Evolutionary conservation across 2,888 invertebrate species (phyloP), one percentile per base, ranked within the genome.

Genomic region (Orchesellides sinensis): DNA sequence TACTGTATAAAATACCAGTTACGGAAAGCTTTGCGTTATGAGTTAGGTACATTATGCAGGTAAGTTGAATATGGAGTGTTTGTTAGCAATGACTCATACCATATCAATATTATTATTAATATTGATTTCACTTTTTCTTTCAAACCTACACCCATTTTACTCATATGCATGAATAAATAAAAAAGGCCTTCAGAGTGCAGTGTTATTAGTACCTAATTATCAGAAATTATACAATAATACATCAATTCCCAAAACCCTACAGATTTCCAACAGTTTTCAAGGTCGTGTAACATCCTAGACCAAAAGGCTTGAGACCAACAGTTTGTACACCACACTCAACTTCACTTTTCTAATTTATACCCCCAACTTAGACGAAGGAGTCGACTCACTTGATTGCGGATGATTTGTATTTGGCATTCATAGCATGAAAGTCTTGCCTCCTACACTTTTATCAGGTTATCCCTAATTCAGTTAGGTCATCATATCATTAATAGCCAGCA

Each of bases 281-380:
- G 40, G 40, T 8, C 40, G n/a, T 2, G 4, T 40, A 8, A 40
- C 10, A 40, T 8, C 2, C 10, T n/a, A n/a, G n/a, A n/a, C n/a
- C 10, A 40, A 8, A 40, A 40, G n/a, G 40, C 40, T 40, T 40
- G n/a, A n/a, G n/a, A n/a, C n/a, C n/a, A n/a, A n/a, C n/a, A n/a
- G n/a, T n/a, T n/a, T n/a, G n/a, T n/a, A n/a, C n/a, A n/a, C n/a
- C n/a, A 40, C 40, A 40, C 40, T 40, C 40, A 40, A 40, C 40
- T 40, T n/a, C 40, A 40, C 2, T 14, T n/a, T n/a, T n/a, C n/a
- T n/a, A n/a, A n/a, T n/a, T n/a, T n/a, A 40, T 70, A 40, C 56
- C 35, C 56, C 70, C 45, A 70, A 70, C 56, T 70, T 70, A 70
- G 70, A 70, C 49, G 56, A 70, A 70, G 56, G 56, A 70, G 56